Conservation (phyloP, 2,888 invertebrate genomes). For the Phaonia tiefii region DNA sequence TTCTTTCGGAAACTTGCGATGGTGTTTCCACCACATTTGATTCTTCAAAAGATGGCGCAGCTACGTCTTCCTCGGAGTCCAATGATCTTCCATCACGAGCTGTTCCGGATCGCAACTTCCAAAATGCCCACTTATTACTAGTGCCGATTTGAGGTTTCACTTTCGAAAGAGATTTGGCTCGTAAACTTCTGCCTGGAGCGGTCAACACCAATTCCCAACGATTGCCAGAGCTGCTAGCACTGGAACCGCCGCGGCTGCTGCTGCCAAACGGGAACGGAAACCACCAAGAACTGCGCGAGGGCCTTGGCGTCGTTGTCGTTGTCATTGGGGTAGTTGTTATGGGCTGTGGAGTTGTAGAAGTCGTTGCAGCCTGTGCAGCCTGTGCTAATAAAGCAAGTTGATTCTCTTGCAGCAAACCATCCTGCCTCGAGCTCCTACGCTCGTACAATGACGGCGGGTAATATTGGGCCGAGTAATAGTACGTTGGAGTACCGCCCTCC, state of each 20-base stretch:
- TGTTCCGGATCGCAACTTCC: too few species aligned
- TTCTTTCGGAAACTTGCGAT: neutral
- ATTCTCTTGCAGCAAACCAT: too few species aligned
- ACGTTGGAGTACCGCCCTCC: too few species aligned
- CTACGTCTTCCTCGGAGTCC: neutral
- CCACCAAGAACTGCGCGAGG: neutral
- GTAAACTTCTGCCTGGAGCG: too few species aligned
- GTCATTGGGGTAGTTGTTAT: neutral
- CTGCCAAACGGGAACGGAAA: neutral
- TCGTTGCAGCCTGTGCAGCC: neutral
- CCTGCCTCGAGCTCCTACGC: too few species aligned
- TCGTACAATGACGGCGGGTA: neutral
- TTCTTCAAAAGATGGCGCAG: neutral
- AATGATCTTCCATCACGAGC: neutral
- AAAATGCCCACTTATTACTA: too few species aligned
- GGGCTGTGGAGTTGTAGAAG: neutral
- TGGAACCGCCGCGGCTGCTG: neutral
- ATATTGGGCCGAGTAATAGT: too few species aligned
- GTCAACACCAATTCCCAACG: constrained; percentile 1
- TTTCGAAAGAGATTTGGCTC: too few species aligned
- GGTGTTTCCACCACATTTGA: neutral
- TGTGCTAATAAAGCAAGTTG: too few species aligned
- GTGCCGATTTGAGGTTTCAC: too few species aligned
- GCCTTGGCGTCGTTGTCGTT: neutral
- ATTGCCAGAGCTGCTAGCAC: neutral